Conservation (phyloP, 2,888 invertebrate species). For the Punctoribates punctum region DNA sequence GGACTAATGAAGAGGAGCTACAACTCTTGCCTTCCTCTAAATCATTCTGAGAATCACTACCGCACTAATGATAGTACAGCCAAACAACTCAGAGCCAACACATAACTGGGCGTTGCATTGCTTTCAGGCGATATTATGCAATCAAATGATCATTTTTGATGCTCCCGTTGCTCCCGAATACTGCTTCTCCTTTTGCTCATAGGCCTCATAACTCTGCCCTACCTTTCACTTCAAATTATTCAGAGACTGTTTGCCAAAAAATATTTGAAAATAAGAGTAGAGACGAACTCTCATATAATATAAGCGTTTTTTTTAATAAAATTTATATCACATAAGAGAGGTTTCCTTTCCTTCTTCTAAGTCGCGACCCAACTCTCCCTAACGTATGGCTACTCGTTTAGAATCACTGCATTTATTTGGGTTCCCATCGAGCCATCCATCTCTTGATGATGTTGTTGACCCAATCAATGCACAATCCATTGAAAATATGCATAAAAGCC, state of each 20-base stretch:
- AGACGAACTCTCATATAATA: neutral
- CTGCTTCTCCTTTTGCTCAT: slow-evolving; percentile 23
- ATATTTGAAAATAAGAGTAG: neutral
- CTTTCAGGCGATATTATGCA: slow-evolving; percentile 29
- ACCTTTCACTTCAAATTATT: slow-evolving; percentile 7
- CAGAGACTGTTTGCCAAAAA: neutral
- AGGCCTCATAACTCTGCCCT: slow-evolving; percentile 26
- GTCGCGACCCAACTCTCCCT: neutral
- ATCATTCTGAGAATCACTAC: slow-evolving; percentile 8
- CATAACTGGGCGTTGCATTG: slow-evolving; percentile 33
- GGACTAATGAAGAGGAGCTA: neutral
- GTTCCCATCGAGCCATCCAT: slow-evolving; percentile 37
- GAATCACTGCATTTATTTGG: slow-evolving; percentile 4
- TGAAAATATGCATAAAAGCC: slow-evolving; percentile 10
- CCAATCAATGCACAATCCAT: slow-evolving; percentile 29
- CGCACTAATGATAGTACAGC: neutral
- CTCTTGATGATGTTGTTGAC: slow-evolving; percentile 38
- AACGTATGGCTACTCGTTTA: slow-evolving; percentile 8
- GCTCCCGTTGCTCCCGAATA: slow-evolving; percentile 38
- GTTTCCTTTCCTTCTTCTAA: neutral
- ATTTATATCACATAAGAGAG: neutral
- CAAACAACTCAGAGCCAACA: neutral
- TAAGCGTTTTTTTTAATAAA: slow-evolving; percentile 1
- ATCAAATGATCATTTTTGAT: slow-evolving; percentile 26
- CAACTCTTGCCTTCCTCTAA: slow-evolving; percentile 36